Evolutionary conservation across 92 coral and sea anemone genomes (phyloP).

Genomic region (Bergia sp.): DNA sequence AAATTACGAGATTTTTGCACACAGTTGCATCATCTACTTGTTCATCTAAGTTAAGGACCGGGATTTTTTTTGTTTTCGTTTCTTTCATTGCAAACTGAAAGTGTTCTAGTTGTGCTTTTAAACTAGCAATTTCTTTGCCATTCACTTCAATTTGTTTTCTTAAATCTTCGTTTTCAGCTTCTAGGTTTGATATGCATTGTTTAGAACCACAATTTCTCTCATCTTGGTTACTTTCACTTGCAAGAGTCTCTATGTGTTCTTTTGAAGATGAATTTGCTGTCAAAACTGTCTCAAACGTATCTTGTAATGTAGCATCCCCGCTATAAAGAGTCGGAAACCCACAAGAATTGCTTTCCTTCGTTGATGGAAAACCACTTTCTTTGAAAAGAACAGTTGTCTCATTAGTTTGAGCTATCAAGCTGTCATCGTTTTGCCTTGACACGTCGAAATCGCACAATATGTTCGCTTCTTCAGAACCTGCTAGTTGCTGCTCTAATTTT

Average conservation of each 20-base stretch:
- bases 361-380: background rate
- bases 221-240: background rate
- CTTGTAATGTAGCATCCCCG: background rate
- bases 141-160: background rate
- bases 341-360: background rate
- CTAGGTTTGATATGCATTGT: background rate
- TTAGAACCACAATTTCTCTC: background rate
- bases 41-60: background rate
- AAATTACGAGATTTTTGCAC: background rate
- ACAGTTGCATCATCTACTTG: background rate
- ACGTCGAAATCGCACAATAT: background rate
- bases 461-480: background rate
- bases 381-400: background rate
- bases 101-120: background rate
- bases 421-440: background rate
- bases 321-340: background rate
- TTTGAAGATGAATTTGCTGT: background rate
- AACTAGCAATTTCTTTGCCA: background rate
- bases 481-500: conserved; percentile 17
- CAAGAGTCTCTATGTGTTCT: background rate
- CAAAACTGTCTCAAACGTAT: background rate
- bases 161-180: background rate
- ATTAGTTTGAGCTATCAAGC: background rate
- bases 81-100: background rate
- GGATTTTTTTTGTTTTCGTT: background rate